These are phyloP conservation scores for Cisticola juncidis DNA, from an alignment of 2,113 vertebrate genomes.

Conservation along the genomic window DNA sequence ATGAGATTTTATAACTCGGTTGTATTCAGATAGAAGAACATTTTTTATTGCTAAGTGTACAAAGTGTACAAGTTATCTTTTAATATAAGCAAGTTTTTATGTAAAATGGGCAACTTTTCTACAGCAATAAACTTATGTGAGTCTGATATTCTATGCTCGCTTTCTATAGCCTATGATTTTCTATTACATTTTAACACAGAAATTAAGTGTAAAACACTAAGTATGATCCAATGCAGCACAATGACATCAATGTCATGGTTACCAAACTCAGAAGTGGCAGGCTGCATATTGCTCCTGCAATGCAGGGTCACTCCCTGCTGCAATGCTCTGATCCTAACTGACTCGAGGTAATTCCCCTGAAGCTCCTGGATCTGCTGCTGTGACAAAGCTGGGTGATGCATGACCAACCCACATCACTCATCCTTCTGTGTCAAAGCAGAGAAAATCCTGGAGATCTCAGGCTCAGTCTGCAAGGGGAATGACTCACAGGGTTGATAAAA, in stretches of 20 bases:
- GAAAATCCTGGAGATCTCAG: not conserved
- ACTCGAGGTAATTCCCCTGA: not conserved
- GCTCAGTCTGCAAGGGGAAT: not conserved
- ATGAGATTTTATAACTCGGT: not conserved
- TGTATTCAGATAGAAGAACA: not conserved
- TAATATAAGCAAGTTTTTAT: not conserved
- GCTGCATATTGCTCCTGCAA: not conserved
- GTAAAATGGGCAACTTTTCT: not conserved
- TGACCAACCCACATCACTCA: not conserved
- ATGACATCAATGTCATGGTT: not conserved
- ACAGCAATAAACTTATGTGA: not conserved
- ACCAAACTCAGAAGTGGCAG: not conserved
- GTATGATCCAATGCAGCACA: not conserved
- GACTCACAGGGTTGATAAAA: not conserved
- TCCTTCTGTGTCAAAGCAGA: not conserved
- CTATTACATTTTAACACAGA: not conserved
- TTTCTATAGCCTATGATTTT: not conserved
- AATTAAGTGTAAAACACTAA: not conserved
- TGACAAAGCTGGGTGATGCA: not conserved
- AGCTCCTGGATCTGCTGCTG: not conserved
- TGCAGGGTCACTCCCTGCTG: not conserved
- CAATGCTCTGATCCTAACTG: not conserved
- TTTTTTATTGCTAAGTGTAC: not conserved
- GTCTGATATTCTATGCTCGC: not conserved
- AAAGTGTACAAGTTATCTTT: not conserved